Conservation (phyloP, 2,113 vertebrate genomes). For the Erythrolamprus reginae region DNA sequence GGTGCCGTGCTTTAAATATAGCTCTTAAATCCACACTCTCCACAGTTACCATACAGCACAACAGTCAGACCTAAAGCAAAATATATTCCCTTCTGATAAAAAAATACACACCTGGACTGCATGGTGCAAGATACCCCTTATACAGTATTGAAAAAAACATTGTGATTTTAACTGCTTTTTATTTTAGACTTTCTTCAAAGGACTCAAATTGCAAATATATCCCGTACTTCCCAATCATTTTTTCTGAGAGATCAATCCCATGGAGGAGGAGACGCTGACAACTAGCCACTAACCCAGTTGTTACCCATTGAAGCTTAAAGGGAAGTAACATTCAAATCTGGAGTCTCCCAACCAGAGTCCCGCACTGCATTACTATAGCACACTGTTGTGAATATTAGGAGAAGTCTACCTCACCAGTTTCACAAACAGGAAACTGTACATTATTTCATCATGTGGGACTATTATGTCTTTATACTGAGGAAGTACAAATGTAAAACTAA, state of each 20-base stretch:
- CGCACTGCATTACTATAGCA: not conserved
- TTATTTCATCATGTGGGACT: not conserved
- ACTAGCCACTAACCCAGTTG: not conserved
- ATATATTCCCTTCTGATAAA: not conserved
- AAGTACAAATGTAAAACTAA: not conserved
- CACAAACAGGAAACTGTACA: not conserved
- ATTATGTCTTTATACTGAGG: not conserved
- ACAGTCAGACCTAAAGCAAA: not conserved
- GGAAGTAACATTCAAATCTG: not conserved
- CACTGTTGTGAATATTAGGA: not conserved
- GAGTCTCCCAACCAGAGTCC: not conserved
- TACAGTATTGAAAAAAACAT: too few species aligned
- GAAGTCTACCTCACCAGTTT: not conserved
- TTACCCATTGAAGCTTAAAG: not conserved
- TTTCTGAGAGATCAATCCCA: not conserved
- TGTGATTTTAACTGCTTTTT: not conserved
- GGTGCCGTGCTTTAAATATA: not conserved
- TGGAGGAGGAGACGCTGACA: not conserved
- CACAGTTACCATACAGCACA: not conserved
- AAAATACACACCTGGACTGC: not conserved
- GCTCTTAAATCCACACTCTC: not conserved
- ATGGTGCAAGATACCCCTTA: not conserved
- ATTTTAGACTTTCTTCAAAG: not conserved
- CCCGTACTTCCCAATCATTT: not conserved
- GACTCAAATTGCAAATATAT: not conserved